Conservation (phyloP, 2,888 invertebrate species). For the Norana najaformis region DNA sequence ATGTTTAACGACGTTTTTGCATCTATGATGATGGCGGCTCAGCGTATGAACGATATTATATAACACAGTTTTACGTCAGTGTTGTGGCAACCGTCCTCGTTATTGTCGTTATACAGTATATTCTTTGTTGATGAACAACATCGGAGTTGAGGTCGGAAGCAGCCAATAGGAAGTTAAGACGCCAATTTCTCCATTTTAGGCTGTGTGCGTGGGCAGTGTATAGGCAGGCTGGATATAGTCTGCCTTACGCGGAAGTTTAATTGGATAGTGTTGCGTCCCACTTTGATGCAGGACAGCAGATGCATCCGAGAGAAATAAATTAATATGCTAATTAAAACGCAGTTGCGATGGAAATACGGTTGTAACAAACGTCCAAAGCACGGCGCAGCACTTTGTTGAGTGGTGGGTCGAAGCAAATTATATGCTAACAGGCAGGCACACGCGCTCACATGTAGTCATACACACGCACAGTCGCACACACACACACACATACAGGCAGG, state of each 20-base stretch:
- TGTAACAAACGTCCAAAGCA: background rate
- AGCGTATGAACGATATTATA: background rate
- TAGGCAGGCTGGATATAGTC: background rate
- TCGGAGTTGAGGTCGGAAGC: background rate
- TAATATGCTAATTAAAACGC: background rate
- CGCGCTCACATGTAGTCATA: background rate
- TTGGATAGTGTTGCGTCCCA: no score
- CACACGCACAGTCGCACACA: background rate
- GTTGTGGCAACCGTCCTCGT: background rate
- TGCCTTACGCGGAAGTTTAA: background rate
- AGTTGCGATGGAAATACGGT: background rate
- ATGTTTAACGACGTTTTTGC: background rate
- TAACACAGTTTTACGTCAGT: background rate
- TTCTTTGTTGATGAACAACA: background rate
- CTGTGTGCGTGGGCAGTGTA: background rate
- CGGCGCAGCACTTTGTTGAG: no score
- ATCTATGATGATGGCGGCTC: background rate
- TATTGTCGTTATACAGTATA: background rate
- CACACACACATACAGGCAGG: background rate
- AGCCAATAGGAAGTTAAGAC: background rate
- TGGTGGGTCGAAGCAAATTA: background rate
- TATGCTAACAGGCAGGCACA: background rate
- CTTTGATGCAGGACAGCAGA: background rate
- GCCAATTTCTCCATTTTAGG: background rate
- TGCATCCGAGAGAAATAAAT: background rate